phyloP scores from a whole-genome alignment of 2,888 invertebrate species.

The Pardosa pseudoannulata region DNA sequence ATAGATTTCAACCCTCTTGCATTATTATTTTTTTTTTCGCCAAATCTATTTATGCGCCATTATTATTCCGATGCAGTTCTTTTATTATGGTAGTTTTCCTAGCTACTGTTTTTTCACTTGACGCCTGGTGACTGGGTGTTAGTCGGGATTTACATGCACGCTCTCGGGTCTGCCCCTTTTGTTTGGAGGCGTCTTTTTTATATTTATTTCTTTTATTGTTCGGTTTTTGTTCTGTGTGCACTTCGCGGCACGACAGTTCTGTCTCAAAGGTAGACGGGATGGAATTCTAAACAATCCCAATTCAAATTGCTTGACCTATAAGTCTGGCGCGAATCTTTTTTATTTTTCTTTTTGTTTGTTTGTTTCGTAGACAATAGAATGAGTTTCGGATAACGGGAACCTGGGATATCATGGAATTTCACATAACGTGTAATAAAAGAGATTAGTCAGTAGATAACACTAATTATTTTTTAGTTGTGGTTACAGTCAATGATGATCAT shows the following conservation, averaged over 20 bases:
- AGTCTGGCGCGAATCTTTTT: slow-evolving; percentile 1
- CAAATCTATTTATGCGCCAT: slow-evolving; percentile 40
- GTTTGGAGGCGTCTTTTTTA: slow-evolving; percentile 8
- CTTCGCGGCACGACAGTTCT: not conserved
- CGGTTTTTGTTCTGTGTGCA: slow-evolving; percentile 18
- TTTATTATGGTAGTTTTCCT: slow-evolving; percentile 4
- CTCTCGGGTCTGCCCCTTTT: not conserved
- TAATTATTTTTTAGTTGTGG: too few relatives aligned
- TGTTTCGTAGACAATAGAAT: too few relatives aligned
- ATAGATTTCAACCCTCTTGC: slow-evolving; percentile 5
- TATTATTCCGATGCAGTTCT: slow-evolving; percentile 50
- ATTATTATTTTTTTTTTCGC: slow-evolving; percentile 11
- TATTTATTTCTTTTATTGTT: too few relatives aligned
- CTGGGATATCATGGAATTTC: too few relatives aligned
- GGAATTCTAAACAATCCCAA: not conserved
- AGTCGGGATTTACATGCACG: slow-evolving; percentile 34
- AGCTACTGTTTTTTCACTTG: slow-evolving; percentile 25
- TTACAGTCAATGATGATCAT: too few relatives aligned
- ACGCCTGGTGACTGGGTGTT: slow-evolving; percentile 18
- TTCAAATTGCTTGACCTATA: not conserved
- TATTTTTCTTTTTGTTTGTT: too few relatives aligned
- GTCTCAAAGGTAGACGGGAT: not conserved
- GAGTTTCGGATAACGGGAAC: too few relatives aligned
- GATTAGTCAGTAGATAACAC: too few relatives aligned
- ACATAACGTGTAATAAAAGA: too few relatives aligned